Percentiles rank a stretch among this genome's conserved stretches.
Evolutionary conservation across 30 jellyfish, hydroid and myxozoan genomes (phyloP).

Genomic region (Sanderia malayensis): DNA sequence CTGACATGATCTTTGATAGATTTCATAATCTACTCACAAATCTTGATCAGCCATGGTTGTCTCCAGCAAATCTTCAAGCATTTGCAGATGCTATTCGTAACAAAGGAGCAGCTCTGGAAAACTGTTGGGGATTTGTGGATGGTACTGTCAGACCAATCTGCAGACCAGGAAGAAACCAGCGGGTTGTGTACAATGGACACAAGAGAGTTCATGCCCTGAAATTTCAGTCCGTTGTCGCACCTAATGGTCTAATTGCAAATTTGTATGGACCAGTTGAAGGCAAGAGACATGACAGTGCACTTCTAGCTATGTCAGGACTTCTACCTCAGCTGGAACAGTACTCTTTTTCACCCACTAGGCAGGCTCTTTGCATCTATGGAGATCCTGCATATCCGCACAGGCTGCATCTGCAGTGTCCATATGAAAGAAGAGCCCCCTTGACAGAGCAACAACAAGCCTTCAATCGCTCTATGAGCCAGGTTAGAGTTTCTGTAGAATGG

Average conservation of each 20-base stretch:
- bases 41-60: constrained; percentile 5
- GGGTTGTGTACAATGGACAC: neutral
- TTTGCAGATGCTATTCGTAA: constrained; percentile 1
- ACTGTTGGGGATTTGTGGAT: too few relatives aligned
- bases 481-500: neutral
- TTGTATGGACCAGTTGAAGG: too few relatives aligned
- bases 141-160: too few relatives aligned
- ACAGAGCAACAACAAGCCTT: neutral
- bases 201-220: neutral
- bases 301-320: neutral
- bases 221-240: neutral
- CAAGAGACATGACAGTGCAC: too few relatives aligned
- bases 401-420: neutral
- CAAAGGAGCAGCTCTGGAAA: neutral
- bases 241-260: neutral
- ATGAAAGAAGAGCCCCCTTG: constrained; percentile 4
- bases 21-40: neutral
- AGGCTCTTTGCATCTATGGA: too few relatives aligned
- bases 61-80: neutral
- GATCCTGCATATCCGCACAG: too few relatives aligned
- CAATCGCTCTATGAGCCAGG: neutral
- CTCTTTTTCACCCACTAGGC: neutral
- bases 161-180: neutral
- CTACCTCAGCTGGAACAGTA: neutral
- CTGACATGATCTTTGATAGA: neutral